Percentiles rank a stretch among this genome's conserved stretches.
These are phyloP conservation scores for Sebastes hubbsi DNA, from an alignment of 2,797 vertebrate species.

Conservation along the genomic window DNA sequence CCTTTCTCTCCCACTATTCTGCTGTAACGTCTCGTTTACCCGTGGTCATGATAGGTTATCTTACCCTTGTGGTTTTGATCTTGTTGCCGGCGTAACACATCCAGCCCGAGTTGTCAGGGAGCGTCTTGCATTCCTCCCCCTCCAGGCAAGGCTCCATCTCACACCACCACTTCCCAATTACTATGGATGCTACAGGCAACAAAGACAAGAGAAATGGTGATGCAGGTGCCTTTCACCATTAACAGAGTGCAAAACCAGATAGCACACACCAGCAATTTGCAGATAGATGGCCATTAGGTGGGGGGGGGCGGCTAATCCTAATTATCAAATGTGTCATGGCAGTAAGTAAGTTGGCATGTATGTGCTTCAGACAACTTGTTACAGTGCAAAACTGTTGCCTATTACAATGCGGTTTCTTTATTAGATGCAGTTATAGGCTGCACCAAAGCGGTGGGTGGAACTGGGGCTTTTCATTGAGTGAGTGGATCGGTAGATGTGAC, in stretches of 20 bases:
- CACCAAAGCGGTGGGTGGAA: slow-evolving; percentile 43
- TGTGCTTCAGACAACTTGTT: background rate
- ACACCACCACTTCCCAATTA: slow-evolving; percentile 99
- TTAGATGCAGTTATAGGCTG: slow-evolving; percentile 16
- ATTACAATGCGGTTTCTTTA: background rate
- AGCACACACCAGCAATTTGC: background rate
- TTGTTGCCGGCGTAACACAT: slow-evolving; percentile 99
- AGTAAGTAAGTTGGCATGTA: background rate
- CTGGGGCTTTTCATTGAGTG: slow-evolving; percentile 46
- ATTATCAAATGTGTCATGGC: slow-evolving; percentile 6
- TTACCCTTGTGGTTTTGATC: slow-evolving; percentile 99
- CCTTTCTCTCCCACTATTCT: slow-evolving; percentile 27
- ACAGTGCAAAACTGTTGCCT: background rate
- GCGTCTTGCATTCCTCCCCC: slow-evolving; percentile 98
- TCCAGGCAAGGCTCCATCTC: slow-evolving; percentile 99
- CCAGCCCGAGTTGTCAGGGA: slow-evolving; percentile 99
- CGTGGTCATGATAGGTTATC: slow-evolving; percentile 72
- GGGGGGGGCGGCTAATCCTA: background rate
- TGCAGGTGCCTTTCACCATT: slow-evolving; percentile 33
- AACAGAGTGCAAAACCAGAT: slow-evolving; percentile 33
- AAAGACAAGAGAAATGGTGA: slow-evolving; percentile 60
- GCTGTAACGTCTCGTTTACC: slow-evolving; percentile 35
- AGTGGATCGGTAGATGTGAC: slow-evolving; percentile 57
- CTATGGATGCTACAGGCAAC: slow-evolving; percentile 83
- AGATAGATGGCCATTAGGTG: background rate